Conservation (phyloP, 1,140 invertebrate genomes). For the Myzus persicae region DNA sequence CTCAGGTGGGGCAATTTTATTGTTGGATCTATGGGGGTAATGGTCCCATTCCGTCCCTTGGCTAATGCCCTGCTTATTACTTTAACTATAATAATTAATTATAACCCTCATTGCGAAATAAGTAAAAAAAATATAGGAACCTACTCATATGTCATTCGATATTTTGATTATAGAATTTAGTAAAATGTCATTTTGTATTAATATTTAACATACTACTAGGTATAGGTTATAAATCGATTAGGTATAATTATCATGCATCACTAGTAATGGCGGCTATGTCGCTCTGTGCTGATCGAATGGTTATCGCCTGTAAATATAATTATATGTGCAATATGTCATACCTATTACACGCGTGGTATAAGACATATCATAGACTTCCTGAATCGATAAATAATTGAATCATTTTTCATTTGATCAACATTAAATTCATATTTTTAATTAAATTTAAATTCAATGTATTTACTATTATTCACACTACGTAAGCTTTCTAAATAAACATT, state of each 20-base stretch:
- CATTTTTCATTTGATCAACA: not conserved
- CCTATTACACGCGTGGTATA: not conserved
- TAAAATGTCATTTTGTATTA: too few relatives aligned
- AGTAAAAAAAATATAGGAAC: too few relatives aligned
- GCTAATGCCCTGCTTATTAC: too few relatives aligned
- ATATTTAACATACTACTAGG: too few relatives aligned
- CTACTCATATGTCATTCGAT: too few relatives aligned
- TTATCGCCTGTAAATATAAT: not conserved
- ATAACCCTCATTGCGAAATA: too few relatives aligned
- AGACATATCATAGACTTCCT: not conserved
- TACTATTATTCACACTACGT: not conserved
- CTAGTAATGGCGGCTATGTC: not conserved
- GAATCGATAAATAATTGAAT: not conserved
- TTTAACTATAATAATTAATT: too few relatives aligned
- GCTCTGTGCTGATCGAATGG: not conserved
- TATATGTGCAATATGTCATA: not conserved
- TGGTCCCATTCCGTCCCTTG: too few relatives aligned
- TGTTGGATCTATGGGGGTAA: too few relatives aligned
- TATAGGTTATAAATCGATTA: not conserved
- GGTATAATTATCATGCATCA: too few relatives aligned
- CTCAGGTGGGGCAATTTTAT: too few relatives aligned
- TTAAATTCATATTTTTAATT: not conserved
- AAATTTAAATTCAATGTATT: not conserved
- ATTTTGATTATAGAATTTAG: too few relatives aligned
- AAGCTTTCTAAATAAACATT: not conserved